A percentile compares a stretch with the other conserved stretches of the same genome.
These are phyloP conservation scores for Achroia grisella DNA, from an alignment of 1,140 invertebrate genomes.

Conservation along the genomic window DNA sequence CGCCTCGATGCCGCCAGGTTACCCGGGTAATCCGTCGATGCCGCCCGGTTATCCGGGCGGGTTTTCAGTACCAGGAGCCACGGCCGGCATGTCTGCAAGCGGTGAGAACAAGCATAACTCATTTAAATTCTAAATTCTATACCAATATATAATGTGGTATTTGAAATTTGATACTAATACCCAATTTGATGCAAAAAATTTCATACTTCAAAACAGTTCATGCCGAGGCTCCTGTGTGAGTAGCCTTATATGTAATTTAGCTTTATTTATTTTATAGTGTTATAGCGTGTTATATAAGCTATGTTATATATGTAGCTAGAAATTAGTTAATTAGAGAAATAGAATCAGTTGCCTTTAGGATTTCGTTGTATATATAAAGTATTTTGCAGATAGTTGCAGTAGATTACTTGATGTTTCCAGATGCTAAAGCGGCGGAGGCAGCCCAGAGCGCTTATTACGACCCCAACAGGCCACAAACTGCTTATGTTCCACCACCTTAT, in stretches of 20 bases:
- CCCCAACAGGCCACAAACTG: conserved; percentile 86
- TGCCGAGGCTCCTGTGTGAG: conserved; percentile 20
- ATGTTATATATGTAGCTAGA: too few relatives aligned
- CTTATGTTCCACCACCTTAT: conserved; percentile 90
- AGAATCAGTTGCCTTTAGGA: too few relatives aligned
- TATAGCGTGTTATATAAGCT: too few relatives aligned
- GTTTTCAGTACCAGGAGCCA: conserved; percentile 31
- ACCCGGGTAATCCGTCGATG: conserved; percentile 21
- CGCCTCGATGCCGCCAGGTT: conserved; percentile 21
- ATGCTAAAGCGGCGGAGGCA: conserved; percentile 91
- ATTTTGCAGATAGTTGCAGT: conserved; percentile 31
- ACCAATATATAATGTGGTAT: too few relatives aligned
- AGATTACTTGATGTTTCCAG: conserved; percentile 66
- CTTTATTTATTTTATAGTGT: not conserved
- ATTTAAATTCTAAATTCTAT: too few relatives aligned
- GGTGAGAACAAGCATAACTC: conserved; percentile 19
- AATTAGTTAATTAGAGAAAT: too few relatives aligned
- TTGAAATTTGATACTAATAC: too few relatives aligned
- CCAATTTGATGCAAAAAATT: too few relatives aligned
- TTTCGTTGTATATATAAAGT: not conserved
- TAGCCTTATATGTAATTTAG: conserved; percentile 1
- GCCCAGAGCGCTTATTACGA: conserved; percentile 91
- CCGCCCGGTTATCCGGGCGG: conserved; percentile 42
- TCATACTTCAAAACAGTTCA: not conserved
- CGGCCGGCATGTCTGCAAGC: conserved; percentile 34